Evolutionary conservation across 1,140 invertebrate species (phyloP), one percentile per base, ranked within the genome.

Genomic region (Cydia amplana): DNA sequence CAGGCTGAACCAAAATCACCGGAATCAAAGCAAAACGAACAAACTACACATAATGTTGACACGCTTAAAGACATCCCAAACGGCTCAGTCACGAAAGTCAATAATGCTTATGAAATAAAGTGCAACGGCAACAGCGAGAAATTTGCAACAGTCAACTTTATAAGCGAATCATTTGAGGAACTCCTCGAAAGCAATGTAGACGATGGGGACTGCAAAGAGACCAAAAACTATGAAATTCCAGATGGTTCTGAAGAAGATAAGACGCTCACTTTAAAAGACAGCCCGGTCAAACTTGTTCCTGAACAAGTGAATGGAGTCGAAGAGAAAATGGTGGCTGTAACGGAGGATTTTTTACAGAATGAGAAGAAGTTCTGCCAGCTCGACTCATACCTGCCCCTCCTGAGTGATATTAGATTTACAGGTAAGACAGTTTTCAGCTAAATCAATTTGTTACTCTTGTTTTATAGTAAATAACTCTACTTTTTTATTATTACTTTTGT

Each of bases 391-490:
- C 82, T 90, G 67, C 92, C 87, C 5, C 77, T 91, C 20, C 80
- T 93, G 12, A 91, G 88, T 80, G 91, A 93, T 77, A 93, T 93
- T 25, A 86, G 92, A 80, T 93, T 93, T 77, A 92, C 93, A 72
- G 93, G 93, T 93, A 70, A 1, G 32, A 18, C 14, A 23, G 20
- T 0, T 49, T 49, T 60, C 16, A 60, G 51, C 1, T 43, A 1
- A 46, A 14, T 1, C 43, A 46, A 46, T 12, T 51, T 51, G 1
- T 3, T 25, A 25, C 3, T 25, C 3, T 25, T 25, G 3, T 25
- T 25, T 25, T 3, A 25, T 25, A 25, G 25, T 25, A 25, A 25
- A 25, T n/a, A n/a, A n/a, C n/a, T n/a, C n/a, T 18, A 16, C 51
- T 6, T 55, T 55, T 55, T 18, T 16, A 3, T 55, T 18, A 2